phyloP scores from a whole-genome alignment of 2,113 vertebrate genomes.

The Lepidothrix coronata region DNA sequence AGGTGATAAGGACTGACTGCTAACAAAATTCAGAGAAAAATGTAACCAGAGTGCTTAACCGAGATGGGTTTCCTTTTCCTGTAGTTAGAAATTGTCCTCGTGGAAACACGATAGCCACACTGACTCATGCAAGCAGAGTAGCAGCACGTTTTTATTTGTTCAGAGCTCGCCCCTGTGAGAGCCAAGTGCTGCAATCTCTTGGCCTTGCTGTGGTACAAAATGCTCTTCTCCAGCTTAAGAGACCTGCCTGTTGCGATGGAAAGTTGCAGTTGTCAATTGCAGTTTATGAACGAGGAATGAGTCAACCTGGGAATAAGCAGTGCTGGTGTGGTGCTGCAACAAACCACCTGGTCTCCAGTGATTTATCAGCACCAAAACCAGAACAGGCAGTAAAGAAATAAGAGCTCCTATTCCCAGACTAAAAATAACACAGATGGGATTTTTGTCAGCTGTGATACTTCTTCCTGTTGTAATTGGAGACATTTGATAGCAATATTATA shows the following conservation, averaged over 20 bases:
- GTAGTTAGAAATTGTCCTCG: constrained; percentile 71
- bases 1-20: neutral
- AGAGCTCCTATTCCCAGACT: neutral
- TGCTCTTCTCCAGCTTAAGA: neutral
- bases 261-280: neutral
- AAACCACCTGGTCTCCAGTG: neutral
- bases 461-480: neutral
- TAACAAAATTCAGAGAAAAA: constrained; percentile 79
- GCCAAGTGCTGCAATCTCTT: neutral
- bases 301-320: neutral
- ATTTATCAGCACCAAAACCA: neutral
- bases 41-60: constrained; percentile 74
- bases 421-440: neutral
- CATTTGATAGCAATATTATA: neutral
- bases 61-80: constrained; percentile 76
- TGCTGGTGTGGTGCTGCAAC: neutral
- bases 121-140: neutral
- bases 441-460: neutral
- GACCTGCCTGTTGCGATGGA: neutral
- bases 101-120: neutral
- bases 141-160: neutral
- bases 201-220: neutral
- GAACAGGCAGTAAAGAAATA: neutral
- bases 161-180: neutral
- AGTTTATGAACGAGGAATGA: neutral